phyloP scores from a whole-genome alignment of 2,113 vertebrate species.

The Varanus komodoensis region DNA sequence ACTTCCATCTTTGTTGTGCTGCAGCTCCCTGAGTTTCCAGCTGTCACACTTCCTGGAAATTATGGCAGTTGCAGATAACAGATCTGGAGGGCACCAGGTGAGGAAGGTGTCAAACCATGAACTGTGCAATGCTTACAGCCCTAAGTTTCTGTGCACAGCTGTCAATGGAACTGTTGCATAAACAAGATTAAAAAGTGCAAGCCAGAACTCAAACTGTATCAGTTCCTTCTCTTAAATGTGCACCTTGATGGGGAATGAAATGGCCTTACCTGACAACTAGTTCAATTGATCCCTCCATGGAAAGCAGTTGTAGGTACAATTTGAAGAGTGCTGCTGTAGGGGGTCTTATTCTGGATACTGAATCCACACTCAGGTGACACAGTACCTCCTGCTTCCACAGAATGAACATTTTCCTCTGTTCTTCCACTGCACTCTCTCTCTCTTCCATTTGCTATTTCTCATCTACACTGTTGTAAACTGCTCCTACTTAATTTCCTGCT shows the following conservation, averaged over 20 bases:
- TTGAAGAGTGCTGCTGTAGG: background rate
- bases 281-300: background rate
- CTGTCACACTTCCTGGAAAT: no score
- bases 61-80: no score
- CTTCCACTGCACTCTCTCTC: background rate
- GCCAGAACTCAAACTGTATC: background rate
- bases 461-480: background rate
- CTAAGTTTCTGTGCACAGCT: background rate
- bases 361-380: background rate
- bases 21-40: no score
- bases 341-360: background rate
- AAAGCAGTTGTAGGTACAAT: background rate
- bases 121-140: no score
- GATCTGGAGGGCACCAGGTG: no score
- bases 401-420: background rate
- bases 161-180: background rate
- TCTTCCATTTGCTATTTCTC: background rate
- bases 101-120: background rate
- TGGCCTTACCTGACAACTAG: background rate
- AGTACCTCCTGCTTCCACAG: background rate
- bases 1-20: no score
- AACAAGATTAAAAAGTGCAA: background rate
- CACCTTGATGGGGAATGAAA: background rate
- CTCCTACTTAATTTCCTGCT: background rate
- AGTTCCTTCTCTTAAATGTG: background rate